Evolutionary conservation across 2,797 vertebrate genomes (phyloP), one percentile per base, ranked within the genome.

Genomic region (Scomberomorus guttatus): DNA sequence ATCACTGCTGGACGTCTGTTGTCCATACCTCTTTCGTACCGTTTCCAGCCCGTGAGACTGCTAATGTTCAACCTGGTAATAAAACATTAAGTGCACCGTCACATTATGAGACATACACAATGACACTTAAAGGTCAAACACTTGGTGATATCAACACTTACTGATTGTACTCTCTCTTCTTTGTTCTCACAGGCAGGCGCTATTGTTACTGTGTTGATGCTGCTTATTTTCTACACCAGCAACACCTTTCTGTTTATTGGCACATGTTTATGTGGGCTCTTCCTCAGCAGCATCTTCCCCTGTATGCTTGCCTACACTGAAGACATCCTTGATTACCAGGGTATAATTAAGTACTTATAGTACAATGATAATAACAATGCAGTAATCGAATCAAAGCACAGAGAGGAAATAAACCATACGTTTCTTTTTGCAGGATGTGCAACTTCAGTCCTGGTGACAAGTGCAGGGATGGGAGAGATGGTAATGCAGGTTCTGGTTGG

Each of bases 241-340:
- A 92, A 93, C 27, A 67, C 89, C 34, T 97, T 98, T 90, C 89
- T 99, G 75, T 99, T 97, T 25, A 95, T 95, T 70, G 98, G 98
- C n/a, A 99, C 98, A 0, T 96, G 96, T 3, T 93, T 96, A 1
- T 95, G 97, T 77, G 98, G 98, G 2, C 95, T 99, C 54, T 99
- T 98, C 75, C 97, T 99, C 77, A 99, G 98, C 84, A 98, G 98
- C 92, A 95, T 97, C 52, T 99, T 99, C 91, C 98, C 98, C 83
- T 98, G 96, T 86, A 96, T 98, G 96, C 91, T 99, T 14, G 97
- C 98, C 74, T 98, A 97, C 58, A 98, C 97, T 0, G 98, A 99
- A 90, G 97, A 99, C 92, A 96, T 96, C 64, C 96, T 99, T 44
- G 96, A 98, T 84, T 99, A 99, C 89, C 91, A 87, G 87, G 98